A percentile compares a stretch with the other conserved stretches of the same genome.
phyloP scores from a whole-genome alignment of 2,113 vertebrate genomes.

The Stegastes partitus region DNA sequence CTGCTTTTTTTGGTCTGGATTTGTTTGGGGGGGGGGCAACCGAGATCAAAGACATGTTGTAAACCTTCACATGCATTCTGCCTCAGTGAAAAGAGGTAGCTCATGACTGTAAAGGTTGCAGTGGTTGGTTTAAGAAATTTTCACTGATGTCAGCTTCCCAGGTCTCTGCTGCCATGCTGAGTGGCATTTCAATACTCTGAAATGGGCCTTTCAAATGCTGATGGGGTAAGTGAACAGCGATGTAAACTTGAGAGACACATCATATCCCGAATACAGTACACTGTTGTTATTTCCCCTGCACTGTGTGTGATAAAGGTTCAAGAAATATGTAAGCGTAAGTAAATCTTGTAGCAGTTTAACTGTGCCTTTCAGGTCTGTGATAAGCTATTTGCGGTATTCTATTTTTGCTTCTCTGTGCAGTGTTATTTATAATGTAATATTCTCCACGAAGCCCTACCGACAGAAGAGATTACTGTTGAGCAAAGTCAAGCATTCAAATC shows the following conservation, averaged over 20 bases:
- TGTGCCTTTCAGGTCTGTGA: too few relatives aligned
- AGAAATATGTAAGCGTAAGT: too few relatives aligned
- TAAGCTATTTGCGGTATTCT: too few relatives aligned
- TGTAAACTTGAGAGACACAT: conserved; percentile 1
- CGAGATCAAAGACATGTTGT: background rate
- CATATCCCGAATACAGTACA: background rate
- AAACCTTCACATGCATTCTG: background rate
- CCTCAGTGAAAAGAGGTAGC: background rate
- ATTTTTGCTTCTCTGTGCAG: too few relatives aligned
- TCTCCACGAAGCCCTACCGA: background rate
- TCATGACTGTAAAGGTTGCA: background rate
- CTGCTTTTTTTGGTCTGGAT: background rate
- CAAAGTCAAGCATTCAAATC: background rate
- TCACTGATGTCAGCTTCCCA: conserved; percentile 13
- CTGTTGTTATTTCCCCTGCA: conserved; percentile 3
- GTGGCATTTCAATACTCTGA: conserved; percentile 15
- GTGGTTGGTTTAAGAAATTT: background rate
- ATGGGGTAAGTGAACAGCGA: background rate
- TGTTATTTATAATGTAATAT: too few relatives aligned
- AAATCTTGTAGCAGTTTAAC: too few relatives aligned
- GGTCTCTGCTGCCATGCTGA: conserved; percentile 19
- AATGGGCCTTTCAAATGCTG: conserved; percentile 7
- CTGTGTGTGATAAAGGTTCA: background rate
- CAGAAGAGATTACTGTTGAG: background rate
- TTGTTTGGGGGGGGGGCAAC: background rate